These are phyloP conservation scores for Arvicanthis niloticus DNA, from an alignment of 2,113 vertebrate genomes.

Conservation along the genomic window DNA sequence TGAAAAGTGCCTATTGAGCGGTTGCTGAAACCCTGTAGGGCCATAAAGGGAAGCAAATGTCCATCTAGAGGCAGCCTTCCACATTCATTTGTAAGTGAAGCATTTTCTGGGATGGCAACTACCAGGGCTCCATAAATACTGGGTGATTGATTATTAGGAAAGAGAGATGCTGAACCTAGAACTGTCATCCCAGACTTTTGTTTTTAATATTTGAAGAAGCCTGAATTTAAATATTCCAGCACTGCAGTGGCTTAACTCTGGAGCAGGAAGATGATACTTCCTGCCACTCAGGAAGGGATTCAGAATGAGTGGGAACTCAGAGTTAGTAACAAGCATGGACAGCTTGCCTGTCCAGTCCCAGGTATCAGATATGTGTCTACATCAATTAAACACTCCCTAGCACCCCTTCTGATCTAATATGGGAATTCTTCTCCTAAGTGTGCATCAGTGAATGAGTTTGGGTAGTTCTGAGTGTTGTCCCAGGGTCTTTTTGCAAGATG, in stretches of 20 bases:
- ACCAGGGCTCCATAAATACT: background rate
- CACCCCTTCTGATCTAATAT: background rate
- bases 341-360: background rate
- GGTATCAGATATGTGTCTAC: background rate
- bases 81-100: background rate
- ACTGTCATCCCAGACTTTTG: background rate
- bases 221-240: conserved; percentile 37
- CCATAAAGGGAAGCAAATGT: background rate
- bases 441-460: background rate
- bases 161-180: conserved; percentile 15
- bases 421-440: background rate
- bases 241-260: conserved; percentile 18
- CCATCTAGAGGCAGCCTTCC: background rate
- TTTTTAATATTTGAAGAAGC: conserved; percentile 72
- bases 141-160: conserved; percentile 35
- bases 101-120: background rate
- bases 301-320: background rate
- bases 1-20: conserved; percentile 39
- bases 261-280: background rate
- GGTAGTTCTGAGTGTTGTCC: background rate
- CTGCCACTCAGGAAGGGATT: background rate
- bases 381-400: background rate
- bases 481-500: background rate
- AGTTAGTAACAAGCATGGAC: background rate
- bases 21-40: background rate